phyloP scores from a whole-genome alignment of 2,888 invertebrate genomes.

The Emmelina monodactyla region DNA sequence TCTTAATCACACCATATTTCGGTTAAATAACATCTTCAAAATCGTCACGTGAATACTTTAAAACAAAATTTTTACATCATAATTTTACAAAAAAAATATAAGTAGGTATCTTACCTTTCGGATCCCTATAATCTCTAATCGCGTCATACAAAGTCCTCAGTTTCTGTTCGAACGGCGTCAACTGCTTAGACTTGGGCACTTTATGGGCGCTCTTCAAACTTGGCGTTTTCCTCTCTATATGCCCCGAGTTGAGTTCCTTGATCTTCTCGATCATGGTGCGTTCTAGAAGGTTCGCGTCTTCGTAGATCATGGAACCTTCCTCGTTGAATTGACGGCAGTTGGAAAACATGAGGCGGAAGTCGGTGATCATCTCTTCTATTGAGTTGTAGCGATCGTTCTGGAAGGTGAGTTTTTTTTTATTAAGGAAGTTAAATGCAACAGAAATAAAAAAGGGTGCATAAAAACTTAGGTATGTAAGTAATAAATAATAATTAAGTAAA shows the following conservation, averaged over 20 bases:
- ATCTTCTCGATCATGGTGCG: conserved; percentile 84
- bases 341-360: conserved; percentile 93
- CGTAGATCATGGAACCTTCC: conserved; percentile 91
- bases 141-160: conserved; percentile 87
- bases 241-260: conserved; percentile 74
- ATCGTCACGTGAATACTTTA: too few species aligned
- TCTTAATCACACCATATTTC: too few species aligned
- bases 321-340: conserved; percentile 98
- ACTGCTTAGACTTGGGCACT: conserved; percentile 43
- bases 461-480: too few species aligned
- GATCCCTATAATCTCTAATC: conserved; percentile 82
- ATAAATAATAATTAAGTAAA: too few species aligned
- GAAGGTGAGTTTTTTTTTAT: too few species aligned
- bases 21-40: too few species aligned
- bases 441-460: too few species aligned
- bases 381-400: conserved; percentile 79
- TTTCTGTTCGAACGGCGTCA: conserved; percentile 75
- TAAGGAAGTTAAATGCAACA: too few species aligned
- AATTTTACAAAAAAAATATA: too few species aligned
- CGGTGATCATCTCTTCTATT: conserved; percentile 85
- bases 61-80: too few species aligned
- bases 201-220: conserved; percentile 47
- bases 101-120: conserved; percentile 54
- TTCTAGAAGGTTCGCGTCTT: conserved; percentile 91
- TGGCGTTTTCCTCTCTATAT: conserved; percentile 57